Evolutionary conservation across 1,140 invertebrate species (phyloP), one percentile per base, ranked within the genome.

Genomic region (Agrilus planipennis): DNA sequence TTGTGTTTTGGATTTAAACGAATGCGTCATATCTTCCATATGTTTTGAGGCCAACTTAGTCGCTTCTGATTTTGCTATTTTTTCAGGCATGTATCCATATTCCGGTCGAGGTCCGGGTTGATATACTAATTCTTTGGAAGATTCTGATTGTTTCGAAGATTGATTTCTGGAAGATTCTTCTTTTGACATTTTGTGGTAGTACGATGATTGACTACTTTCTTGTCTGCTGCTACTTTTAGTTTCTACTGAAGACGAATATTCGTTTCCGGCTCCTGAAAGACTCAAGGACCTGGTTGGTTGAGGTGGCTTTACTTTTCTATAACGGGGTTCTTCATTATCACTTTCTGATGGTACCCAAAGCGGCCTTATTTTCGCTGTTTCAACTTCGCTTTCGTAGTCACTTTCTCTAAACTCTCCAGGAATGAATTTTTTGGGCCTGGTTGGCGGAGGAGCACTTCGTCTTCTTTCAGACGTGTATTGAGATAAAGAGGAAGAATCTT

Each of bases 341-440:
- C 64, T 68, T 17, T 72, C 71, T 10, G 65, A 57, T 0, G 77
- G 75, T 2, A 68, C 61, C 77, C 77, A 79, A 30, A 73, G 70
- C 0, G 75, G 64, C 32, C 65, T 69, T 38, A 79, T 77, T 46
- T 61, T 63, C 0, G 62, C 63, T n/a, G 58, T 58, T 31, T 80
- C 78, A 1, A 72, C 60, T 44, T 82, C 78, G 57, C 76, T 81
- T 45, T 81, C 78, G 46, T 82, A 81, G 45, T 81, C 79, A 27
- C 76, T 79, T 46, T 81, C 78, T 1, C 70, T 60, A 40, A 75
- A 77, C 40, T 81, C 75, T 5, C 76, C 77, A 9, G 72, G 71
- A 15, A 79, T 54, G 51, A 82, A 82, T 54, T 79, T 81, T 1
- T 64, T 79, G 1, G 77, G 78, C 4, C 59, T 73, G 1, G 75